Evolutionary conservation across 1,140 invertebrate species (phyloP), one percentile per base, ranked within the genome.

Genomic region (Globodera ellingtonae): DNA sequence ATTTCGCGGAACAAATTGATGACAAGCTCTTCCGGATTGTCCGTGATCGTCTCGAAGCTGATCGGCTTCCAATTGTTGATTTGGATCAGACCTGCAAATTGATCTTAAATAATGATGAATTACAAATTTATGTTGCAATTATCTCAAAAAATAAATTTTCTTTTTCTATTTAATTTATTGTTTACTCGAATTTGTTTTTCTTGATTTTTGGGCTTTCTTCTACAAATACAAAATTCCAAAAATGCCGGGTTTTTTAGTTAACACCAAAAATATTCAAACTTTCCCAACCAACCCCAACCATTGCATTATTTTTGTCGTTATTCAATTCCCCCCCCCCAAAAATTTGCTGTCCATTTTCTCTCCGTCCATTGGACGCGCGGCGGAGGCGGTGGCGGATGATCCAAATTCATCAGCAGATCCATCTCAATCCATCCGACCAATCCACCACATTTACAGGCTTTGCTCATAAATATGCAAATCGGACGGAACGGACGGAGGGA

Each of bases 31-130:
- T 85, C 84, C 47, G 66, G 85, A 72, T 85, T 86, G 75, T 85
- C 84, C 24, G 85, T 85, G 24, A 85, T 86, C n/a, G 71, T 46
- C 35, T 85, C 84, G 56, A 85, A 85, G 7, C 82, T 50, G 10
- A 85, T 69, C 6, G 84, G 84, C 70, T 85, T 85, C 84, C 84
- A 85, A 56, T 85, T 85, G 73, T 85, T 85, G 48, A 85, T 78
- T 69, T 85, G 84, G 21, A 85, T 82, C 44, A 85, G 66, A 67
- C 84, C 84, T 85, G 50, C 66, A 85, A 85, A 70, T 73, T 15
- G 18, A 56, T 6, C 18, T 62, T 21, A 35, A 35, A 70, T 44
- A 65, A 1, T 62, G 13, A 15, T 13, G 59, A 13, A 62, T 65
- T 65, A 15, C n/a, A 44, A 67, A 8, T 67, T 67, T 8, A 67